A percentile compares a stretch with the other conserved stretches of the same genome.
Conservation (phyloP, 2,888 invertebrate species). For the Sphaerophoria rueppellii region DNA sequence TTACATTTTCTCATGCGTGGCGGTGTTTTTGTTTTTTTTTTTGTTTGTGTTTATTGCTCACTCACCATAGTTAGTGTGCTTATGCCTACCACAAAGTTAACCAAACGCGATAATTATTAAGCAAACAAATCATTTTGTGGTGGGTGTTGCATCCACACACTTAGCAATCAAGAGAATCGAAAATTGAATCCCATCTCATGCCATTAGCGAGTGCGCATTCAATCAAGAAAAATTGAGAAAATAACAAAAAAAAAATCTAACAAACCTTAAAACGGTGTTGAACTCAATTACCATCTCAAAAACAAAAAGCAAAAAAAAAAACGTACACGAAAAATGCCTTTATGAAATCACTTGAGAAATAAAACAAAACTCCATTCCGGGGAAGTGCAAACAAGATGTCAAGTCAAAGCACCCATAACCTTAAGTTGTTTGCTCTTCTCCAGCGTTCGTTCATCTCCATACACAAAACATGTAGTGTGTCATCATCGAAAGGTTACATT, state of each 20-base stretch:
- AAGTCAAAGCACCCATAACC: slow-evolving; percentile 43
- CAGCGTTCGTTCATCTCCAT: too few relatives aligned
- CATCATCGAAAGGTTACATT: slow-evolving; percentile 66
- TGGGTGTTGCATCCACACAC: slow-evolving; percentile 63
- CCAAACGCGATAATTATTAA: slow-evolving; percentile 68
- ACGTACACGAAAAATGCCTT: slow-evolving; percentile 60
- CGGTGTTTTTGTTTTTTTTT: slow-evolving; percentile 1
- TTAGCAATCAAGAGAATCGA: slow-evolving; percentile 46
- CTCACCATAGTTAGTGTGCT: slow-evolving; percentile 35
- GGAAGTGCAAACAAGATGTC: slow-evolving; percentile 67
- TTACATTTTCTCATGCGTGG: slow-evolving; percentile 22
- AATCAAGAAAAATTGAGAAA: slow-evolving; percentile 31
- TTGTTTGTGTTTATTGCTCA: background rate
- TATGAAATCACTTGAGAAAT: slow-evolving; percentile 57
- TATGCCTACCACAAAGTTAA: slow-evolving; percentile 25
- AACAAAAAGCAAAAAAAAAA: slow-evolving; percentile 3
- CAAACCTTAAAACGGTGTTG: slow-evolving; percentile 23
- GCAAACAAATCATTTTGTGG: slow-evolving; percentile 63
- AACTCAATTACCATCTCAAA: slow-evolving; percentile 51
- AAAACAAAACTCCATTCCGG: slow-evolving; percentile 61
- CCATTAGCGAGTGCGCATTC: slow-evolving; percentile 68
- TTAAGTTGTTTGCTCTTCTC: slow-evolving; percentile 34
- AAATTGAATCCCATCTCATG: slow-evolving; percentile 63
- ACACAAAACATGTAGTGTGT: slow-evolving; percentile 29
- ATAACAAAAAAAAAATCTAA: background rate